phyloP scores from a whole-genome alignment of 2,888 invertebrate species.

The Caenorhabditis sp. region DNA sequence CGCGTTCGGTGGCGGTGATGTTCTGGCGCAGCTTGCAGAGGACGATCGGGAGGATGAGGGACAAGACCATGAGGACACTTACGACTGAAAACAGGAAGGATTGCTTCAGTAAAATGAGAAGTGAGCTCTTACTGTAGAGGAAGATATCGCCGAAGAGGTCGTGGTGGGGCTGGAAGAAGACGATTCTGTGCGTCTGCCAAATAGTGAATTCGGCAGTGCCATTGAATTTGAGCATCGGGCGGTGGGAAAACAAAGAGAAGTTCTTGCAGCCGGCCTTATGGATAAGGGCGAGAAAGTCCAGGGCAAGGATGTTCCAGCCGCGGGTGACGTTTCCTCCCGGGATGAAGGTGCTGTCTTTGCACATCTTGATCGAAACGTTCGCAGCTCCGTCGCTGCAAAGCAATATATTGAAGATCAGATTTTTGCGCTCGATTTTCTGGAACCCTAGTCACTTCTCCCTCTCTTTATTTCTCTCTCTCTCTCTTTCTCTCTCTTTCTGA shows the following conservation, averaged over 20 bases:
- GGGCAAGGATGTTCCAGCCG: not conserved
- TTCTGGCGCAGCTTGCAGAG: too few relatives aligned
- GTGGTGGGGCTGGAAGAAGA: not conserved
- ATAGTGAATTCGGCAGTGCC: not conserved
- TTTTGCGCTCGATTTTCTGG: too few relatives aligned
- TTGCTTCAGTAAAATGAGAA: not conserved
- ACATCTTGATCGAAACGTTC: not conserved
- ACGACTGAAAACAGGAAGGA: too few relatives aligned
- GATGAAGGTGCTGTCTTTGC: not conserved
- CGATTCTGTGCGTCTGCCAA: not conserved
- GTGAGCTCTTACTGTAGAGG: too few relatives aligned
- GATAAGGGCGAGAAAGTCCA: not conserved
- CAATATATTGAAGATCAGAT: too few relatives aligned
- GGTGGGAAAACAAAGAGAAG: not conserved
- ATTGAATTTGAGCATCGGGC: not conserved
- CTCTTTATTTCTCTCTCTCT: too few relatives aligned
- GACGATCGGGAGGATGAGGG: too few relatives aligned
- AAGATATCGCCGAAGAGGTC: not conserved
- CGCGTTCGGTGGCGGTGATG: too few relatives aligned
- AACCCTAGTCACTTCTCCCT: too few relatives aligned
- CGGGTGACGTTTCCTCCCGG: not conserved
- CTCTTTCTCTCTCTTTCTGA: too few relatives aligned
- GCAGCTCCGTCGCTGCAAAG: not conserved
- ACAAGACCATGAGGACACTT: too few relatives aligned
- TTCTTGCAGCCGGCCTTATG: not conserved